These are phyloP conservation scores for Leptinotarsa haldemani DNA, from an alignment of 2,888 invertebrate genomes.

Conservation along the genomic window DNA sequence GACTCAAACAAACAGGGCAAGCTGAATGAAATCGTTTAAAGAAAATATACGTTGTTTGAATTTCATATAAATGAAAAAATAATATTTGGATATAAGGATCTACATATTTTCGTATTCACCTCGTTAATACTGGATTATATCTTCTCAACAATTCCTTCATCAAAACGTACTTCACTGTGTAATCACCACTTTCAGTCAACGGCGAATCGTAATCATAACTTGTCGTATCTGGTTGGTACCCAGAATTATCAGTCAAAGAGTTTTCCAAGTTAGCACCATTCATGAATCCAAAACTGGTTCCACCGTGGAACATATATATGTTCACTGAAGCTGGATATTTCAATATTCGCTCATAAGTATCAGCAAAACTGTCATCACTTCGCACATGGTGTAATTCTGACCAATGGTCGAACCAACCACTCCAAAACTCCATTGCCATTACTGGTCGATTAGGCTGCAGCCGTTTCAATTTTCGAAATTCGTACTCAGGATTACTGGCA, in stretches of 20 bases:
- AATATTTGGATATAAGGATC: background rate
- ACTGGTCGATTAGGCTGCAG: slow-evolving; percentile 68
- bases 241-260: slow-evolving; percentile 54
- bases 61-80: too few relatives aligned
- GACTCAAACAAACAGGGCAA: too few relatives aligned
- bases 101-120: slow-evolving; percentile 32
- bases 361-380: slow-evolving; percentile 48
- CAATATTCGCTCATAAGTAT: slow-evolving; percentile 49
- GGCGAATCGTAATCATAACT: slow-evolving; percentile 83
- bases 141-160: slow-evolving; percentile 70
- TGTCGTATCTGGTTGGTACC: slow-evolving; percentile 63
- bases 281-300: slow-evolving; percentile 83
- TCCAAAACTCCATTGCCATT: slow-evolving; percentile 73
- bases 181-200: slow-evolving; percentile 88
- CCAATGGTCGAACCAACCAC: slow-evolving; percentile 73
- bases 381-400: slow-evolving; percentile 60
- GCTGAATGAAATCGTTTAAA: too few relatives aligned
- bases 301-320: slow-evolving; percentile 94
- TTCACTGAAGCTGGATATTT: slow-evolving; percentile 74
- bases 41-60: too few relatives aligned
- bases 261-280: slow-evolving; percentile 67
- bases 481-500: slow-evolving; percentile 64
- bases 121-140: slow-evolving; percentile 58
- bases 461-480: slow-evolving; percentile 64
- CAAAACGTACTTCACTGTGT: slow-evolving; percentile 81